Base-by-base conservation (phyloP, 2,888 invertebrate species). In the Aspidapion aeneum region DNA sequence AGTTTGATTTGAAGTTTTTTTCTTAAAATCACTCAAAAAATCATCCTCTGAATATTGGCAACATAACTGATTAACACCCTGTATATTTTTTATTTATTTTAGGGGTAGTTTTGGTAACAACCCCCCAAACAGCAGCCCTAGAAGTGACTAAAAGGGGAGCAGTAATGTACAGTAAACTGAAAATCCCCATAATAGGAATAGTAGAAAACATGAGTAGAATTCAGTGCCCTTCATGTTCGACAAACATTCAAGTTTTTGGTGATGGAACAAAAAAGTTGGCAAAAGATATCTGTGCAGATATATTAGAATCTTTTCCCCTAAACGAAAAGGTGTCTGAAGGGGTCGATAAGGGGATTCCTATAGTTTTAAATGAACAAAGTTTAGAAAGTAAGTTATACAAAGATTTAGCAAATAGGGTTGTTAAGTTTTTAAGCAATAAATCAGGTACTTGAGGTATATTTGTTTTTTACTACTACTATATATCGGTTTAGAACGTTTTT, bases 31-130 rank as follows among this genome's bases (percentile, higher is more conserved):
- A n/a, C n/a, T n/a, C n/a, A n/a, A n/a, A n/a, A n/a, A n/a, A n/a
- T n/a, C n/a, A n/a, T n/a, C n/a, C n/a, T n/a, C n/a, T n/a, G n/a
- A n/a, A n/a, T n/a, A n/a, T n/a, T n/a, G n/a, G n/a, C n/a, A n/a
- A n/a, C n/a, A n/a, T n/a, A n/a, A n/a, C n/a, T n/a, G n/a, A n/a
- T n/a, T n/a, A n/a, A n/a, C n/a, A n/a, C n/a, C n/a, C n/a, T n/a
- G n/a, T n/a, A n/a, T n/a, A n/a, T n/a, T n/a, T n/a, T n/a, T n/a
- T n/a, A n/a, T 22, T 21, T 35, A 58, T 77, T 76, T 55, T 76
- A 89, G 91, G 94, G 18, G 93, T 90, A 2, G 75, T 98, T n/a
- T 82, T 98, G 57, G 94, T 98, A 0, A 94, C 96, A 7, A 98
- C 96, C 0, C 96, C 97, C 0, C 97, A 97, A 78, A 87, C 87